A percentile compares a stretch with the other conserved stretches of the same genome.
phyloP scores from a whole-genome alignment of 2,113 vertebrate genomes.

The Apteryx mantelli region DNA sequence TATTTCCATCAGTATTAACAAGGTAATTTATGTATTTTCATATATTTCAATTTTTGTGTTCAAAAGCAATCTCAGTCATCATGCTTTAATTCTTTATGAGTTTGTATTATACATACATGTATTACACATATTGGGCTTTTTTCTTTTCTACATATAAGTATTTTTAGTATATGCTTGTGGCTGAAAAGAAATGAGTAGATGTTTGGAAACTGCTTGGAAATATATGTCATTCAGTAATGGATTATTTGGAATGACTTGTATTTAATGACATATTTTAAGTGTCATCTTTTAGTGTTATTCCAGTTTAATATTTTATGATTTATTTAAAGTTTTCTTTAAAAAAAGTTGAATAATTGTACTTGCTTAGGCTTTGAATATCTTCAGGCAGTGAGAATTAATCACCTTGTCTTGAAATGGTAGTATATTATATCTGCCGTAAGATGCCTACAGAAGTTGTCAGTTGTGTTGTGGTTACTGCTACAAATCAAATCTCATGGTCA shows the following conservation, averaged over 20 bases:
- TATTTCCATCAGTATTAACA: not conserved
- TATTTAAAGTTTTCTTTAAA: not conserved
- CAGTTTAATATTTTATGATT: not conserved
- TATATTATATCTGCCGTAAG: not conserved
- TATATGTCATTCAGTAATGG: not conserved
- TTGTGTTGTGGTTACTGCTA: not conserved
- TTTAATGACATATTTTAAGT: not conserved
- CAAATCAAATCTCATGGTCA: not conserved
- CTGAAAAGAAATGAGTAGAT: not conserved
- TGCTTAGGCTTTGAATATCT: not conserved
- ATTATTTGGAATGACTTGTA: not conserved
- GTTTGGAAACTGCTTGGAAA: not conserved
- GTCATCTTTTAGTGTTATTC: not conserved
- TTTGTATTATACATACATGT: not conserved
- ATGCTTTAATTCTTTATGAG: not conserved
- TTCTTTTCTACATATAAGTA: not conserved
- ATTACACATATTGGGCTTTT: not conserved
- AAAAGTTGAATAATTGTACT: not conserved
- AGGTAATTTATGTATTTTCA: not conserved
- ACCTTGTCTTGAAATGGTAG: not conserved
- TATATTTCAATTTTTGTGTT: not conserved
- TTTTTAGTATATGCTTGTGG: not conserved
- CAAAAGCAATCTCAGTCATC: not conserved
- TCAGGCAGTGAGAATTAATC: not conserved
- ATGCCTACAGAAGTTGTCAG: accelerated